Evolutionary conservation across 2,797 vertebrate species (phyloP), one percentile per base, ranked within the genome.

Genomic region (Liparis tanakae): DNA sequence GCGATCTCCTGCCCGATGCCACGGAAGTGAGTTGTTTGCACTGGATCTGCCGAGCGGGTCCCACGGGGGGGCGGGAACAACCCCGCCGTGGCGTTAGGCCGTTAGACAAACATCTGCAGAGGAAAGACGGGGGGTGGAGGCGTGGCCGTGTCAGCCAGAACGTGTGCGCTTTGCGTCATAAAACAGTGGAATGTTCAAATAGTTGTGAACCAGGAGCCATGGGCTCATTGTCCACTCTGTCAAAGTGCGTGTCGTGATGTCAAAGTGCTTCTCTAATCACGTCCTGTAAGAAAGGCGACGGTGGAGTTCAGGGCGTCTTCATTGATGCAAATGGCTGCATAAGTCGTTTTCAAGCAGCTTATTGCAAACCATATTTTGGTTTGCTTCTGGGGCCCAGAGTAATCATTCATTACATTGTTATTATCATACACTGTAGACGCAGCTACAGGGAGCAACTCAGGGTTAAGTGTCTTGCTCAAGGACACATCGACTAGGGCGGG

Each of bases 51-150:
- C 74, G 72, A 43, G 10, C 3, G 41, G 44, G 46, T 71, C 79
- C 78, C 61, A 0, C 10, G 70, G 72, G 67, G 1, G 37, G 62
- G 62, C 36, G 50, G 64, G 25, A 79, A 76, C 74, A 44, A 82
- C 60, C 72, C 61, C 33, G 39, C 44, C 57, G 57, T 71, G 75
- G 67, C 79, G 57, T 51, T 61, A 53, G 43, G 34, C 50, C 55
- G 62, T 60, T 83, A 54, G 71, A 80, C 67, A 87, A 89, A 86
- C 85, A 85, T 67, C 0, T 12, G 68, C 41, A 54, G 36, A 76
- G 60, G 79, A 61, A 17, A 57, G 37, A 57, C 18, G 22, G 34
- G 70, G 76, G 57, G 44, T n/a, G 14, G 25, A 68, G 37, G 59
- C 34, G 14, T 9, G 37, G 70, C 18, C 55, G 1, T 17, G 20